These are phyloP conservation scores for Mesorhabditis belari DNA, from an alignment of 2,888 invertebrate genomes.

Conservation along the genomic window DNA sequence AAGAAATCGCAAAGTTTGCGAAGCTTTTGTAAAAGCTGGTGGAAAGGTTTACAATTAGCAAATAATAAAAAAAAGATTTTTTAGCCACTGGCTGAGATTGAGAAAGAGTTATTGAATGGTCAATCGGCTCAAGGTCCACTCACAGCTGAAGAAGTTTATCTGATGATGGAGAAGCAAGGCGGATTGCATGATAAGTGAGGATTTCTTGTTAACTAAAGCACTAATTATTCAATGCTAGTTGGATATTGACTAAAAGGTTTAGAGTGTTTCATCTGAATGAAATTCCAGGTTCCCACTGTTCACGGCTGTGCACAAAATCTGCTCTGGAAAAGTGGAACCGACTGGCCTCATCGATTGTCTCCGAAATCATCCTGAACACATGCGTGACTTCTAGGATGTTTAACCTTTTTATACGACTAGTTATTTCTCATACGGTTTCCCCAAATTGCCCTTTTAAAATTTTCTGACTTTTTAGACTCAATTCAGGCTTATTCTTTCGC, in stretches of 20 bases:
- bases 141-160: slow-evolving; percentile 92
- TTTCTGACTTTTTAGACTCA: too few species aligned
- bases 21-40: slow-evolving; percentile 85
- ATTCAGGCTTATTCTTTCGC: too few species aligned
- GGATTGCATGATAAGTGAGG: neutral
- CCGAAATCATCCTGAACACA: slow-evolving; percentile 37
- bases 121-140: slow-evolving; percentile 96
- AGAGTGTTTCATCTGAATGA: slow-evolving; percentile 53
- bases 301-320: slow-evolving; percentile 88
- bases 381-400: too few species aligned
- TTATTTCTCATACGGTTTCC: too few species aligned
- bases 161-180: slow-evolving; percentile 62
- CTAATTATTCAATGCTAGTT: slow-evolving; percentile 7
- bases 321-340: slow-evolving; percentile 61
- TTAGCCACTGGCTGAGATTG: slow-evolving; percentile 73
- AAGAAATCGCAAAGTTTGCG: slow-evolving; percentile 84
- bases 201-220: neutral
- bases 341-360: slow-evolving; percentile 27
- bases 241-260: slow-evolving; percentile 1
- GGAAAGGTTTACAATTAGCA: slow-evolving; percentile 65
- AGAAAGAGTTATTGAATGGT: slow-evolving; percentile 90
- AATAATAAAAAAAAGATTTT: slow-evolving; percentile 4
- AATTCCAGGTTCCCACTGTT: slow-evolving; percentile 77
- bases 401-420: too few species aligned
- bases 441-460: too few species aligned